Conservation (phyloP, 2,113 vertebrate species). For the Zosterops borbonicus region DNA sequence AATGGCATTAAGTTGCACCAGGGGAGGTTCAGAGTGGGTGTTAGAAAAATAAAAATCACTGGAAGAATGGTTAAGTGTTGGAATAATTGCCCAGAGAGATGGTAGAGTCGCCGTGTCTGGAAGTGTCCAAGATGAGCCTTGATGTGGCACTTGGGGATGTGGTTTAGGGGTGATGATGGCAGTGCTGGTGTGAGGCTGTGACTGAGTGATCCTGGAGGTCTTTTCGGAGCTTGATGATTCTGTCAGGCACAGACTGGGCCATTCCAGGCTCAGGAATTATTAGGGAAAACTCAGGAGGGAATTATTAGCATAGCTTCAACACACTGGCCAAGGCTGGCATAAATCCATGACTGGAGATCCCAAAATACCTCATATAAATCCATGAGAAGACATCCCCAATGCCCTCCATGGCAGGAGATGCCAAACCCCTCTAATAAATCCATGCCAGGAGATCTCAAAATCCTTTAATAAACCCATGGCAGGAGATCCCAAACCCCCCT, state of each 20-base stretch:
- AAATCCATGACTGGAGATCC: background rate
- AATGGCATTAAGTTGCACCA: too few relatives aligned
- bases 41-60: too few relatives aligned
- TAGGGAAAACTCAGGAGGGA: background rate
- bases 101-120: accelerated
- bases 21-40: too few relatives aligned
- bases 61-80: too few relatives aligned
- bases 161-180: background rate
- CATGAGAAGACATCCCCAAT: too few relatives aligned
- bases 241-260: background rate
- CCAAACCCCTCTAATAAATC: background rate
- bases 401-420: too few relatives aligned
- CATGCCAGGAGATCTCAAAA: too few relatives aligned
- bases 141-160: background rate
- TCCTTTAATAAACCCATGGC: background rate
- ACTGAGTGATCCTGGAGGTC: background rate
- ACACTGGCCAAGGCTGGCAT: accelerated
- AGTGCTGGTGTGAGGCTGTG: background rate
- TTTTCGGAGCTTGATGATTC: background rate
- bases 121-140: background rate
- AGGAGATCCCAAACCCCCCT: background rate
- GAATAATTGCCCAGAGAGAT: background rate
- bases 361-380: background rate
- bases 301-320: background rate
- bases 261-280: background rate